Percentiles rank a stretch among this genome's conserved stretches.
phyloP scores from a whole-genome alignment of 2,797 vertebrate genomes.

The Neoniphon sammara region DNA sequence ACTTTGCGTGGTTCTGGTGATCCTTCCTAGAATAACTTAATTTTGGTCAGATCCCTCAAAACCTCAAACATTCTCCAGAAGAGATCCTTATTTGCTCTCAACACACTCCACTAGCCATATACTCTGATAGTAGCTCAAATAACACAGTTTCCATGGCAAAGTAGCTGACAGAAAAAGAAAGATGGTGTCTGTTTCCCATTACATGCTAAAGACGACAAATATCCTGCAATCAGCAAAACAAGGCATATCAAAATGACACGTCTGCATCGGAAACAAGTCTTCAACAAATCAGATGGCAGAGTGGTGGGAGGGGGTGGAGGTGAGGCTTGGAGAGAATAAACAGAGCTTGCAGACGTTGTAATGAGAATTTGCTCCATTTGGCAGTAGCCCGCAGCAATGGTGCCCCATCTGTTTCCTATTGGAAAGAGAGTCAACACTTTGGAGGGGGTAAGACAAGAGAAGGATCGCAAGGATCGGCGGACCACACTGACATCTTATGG shows the following conservation, averaged over 20 bases:
- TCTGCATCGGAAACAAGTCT: slow-evolving; percentile 63
- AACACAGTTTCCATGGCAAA: slow-evolving; percentile 48
- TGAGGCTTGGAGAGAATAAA: slow-evolving; percentile 73
- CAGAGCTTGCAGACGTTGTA: slow-evolving; percentile 75
- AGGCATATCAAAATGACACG: slow-evolving; percentile 59
- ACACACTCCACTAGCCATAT: slow-evolving; percentile 27
- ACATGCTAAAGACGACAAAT: slow-evolving; percentile 58
- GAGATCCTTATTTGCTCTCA: slow-evolving; percentile 26
- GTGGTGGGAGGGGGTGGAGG: slow-evolving; percentile 51
- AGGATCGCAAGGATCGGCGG: slow-evolving; percentile 31
- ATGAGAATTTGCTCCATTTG: slow-evolving; percentile 81
- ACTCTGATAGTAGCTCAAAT: slow-evolving; percentile 50
- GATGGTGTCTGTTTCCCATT: slow-evolving; percentile 61
- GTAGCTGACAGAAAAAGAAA: slow-evolving; percentile 41
- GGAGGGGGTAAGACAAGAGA: slow-evolving; percentile 34
- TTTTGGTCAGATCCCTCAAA: neutral
- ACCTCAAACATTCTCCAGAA: slow-evolving; percentile 58
- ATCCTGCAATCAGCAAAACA: slow-evolving; percentile 69
- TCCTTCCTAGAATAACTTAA: neutral
- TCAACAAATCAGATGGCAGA: slow-evolving; percentile 64
- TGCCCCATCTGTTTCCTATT: slow-evolving; percentile 78
- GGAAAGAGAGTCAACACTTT: slow-evolving; percentile 67
- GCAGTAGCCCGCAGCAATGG: slow-evolving; percentile 76
- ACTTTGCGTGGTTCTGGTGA: neutral
- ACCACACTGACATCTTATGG: slow-evolving; percentile 73